Conservation (phyloP, 2,797 vertebrate genomes). For the Enteromius mattozi region DNA sequence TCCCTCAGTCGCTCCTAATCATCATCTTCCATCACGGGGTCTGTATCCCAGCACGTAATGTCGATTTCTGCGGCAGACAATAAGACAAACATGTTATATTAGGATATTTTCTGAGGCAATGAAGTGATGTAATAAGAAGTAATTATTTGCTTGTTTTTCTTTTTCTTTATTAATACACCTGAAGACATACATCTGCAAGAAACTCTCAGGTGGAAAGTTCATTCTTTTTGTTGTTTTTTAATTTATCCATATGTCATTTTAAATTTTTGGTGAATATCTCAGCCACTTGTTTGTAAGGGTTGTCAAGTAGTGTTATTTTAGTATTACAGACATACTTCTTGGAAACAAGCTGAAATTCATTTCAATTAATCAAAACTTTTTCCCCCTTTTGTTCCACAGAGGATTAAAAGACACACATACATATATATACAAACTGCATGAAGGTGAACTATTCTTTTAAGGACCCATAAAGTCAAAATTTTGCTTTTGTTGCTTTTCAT, state of each 20-base stretch:
- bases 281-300: neutral
- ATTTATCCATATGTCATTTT: neutral
- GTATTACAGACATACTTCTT: neutral
- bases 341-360: neutral
- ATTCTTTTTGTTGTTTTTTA: neutral
- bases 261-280: neutral
- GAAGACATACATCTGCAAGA: neutral
- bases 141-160: neutral
- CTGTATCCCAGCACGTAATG: slow-evolving; percentile 96
- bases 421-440: neutral
- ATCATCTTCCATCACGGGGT: slow-evolving; percentile 92
- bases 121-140: neutral
- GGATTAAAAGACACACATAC: neutral
- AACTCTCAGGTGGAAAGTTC: neutral
- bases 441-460: neutral
- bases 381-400: neutral
- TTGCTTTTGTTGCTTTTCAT: neutral
- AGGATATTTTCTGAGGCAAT: slow-evolving; percentile 16
- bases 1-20: slow-evolving; percentile 76
- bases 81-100: slow-evolving; percentile 3
- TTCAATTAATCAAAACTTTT: neutral
- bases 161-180: neutral
- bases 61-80: slow-evolving; percentile 85
- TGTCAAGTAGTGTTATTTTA: neutral
- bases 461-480: neutral